Evolutionary conservation across 2,888 invertebrate species (phyloP).

Genomic region (Sphaerophoria taeniata): DNA sequence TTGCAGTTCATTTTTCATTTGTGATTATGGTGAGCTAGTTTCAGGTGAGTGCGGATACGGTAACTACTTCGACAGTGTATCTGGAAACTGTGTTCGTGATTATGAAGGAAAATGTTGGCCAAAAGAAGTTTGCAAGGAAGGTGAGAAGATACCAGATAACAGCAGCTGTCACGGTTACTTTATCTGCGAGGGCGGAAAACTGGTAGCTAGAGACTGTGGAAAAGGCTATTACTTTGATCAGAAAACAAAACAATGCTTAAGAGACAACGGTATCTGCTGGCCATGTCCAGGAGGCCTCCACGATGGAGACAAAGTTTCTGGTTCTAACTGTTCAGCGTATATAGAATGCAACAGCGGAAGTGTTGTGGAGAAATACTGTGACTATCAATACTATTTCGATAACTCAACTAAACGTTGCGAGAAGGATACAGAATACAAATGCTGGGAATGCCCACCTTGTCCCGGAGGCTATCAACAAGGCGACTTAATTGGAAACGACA

Average conservation of each 20-base stretch:
- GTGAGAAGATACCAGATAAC: conserved; percentile 7
- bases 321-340: no score
- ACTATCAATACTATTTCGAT: conserved; percentile 19
- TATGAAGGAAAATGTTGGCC: conserved; percentile 52
- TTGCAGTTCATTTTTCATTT: conserved; percentile 39
- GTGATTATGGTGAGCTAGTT: not conserved
- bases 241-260: not conserved
- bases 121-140: conserved; percentile 22
- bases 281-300: not conserved
- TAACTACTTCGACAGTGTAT: conserved; percentile 19
- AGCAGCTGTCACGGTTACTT: conserved; percentile 25
- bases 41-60: no score
- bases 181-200: conserved; percentile 38
- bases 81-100: conserved; percentile 64
- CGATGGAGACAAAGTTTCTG: no score
- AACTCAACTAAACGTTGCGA: not conserved
- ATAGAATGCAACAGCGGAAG: no score
- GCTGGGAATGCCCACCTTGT: not conserved
- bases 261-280: not conserved
- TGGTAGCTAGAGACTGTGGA: conserved; percentile 28
- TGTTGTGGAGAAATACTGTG: no score
- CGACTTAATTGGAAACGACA: conserved; percentile 18
- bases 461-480: conserved; percentile 28
- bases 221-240: conserved; percentile 35
- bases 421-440: conserved; percentile 33